Evolutionary conservation across 2,113 vertebrate genomes (phyloP), one percentile per base, ranked within the genome.

Genomic region (Ptilorrhoa leucosticta): DNA sequence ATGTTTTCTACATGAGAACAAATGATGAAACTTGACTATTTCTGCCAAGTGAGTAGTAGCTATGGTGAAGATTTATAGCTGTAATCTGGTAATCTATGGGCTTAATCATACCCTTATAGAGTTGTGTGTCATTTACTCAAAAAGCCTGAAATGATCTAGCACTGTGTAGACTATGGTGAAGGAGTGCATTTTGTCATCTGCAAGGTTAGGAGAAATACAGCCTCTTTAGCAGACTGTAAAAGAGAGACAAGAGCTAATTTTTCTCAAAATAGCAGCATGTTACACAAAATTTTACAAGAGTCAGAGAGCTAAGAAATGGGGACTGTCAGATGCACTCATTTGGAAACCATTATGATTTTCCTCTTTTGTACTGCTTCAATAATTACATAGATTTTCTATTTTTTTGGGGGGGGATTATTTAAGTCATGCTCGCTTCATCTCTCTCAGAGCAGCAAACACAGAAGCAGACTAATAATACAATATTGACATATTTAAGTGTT

Each of bases 121-220:
- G 93, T 95, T 96, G 89, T 4, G 17, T 89, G 91, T 94, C 93
- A 89, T 88, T 93, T 87, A 81, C 89, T 94, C 20, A 15, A 61
- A 95, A 93, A 89, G 93, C 87, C 92, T 95, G 92, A 89, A 92
- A 93, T 96, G 90, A 97, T 97, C 77, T 87, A 96, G 96, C 63
- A 13, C 83, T 92, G 90, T 92, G 91, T 87, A 44, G 84, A 83
- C 91, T 97, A 4, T 51, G 39, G 72, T 27, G 93, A 87, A 96
- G 64, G 72, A 96, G 89, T 82, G 84, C 58, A 50, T 96, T 97
- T 97, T 96, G 95, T 97, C 96, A 96, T 68, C 78, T 92, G 90
- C 96, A 96, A 94, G 95, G 96, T 96, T 96, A 93, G 75, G 54
- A 87, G 90, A 96, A 63, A 83, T 90, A 92, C 76, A 90, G 96